Evolutionary conservation across 2,797 vertebrate genomes (phyloP).

Genomic region (Sebastes trivittatus): DNA sequence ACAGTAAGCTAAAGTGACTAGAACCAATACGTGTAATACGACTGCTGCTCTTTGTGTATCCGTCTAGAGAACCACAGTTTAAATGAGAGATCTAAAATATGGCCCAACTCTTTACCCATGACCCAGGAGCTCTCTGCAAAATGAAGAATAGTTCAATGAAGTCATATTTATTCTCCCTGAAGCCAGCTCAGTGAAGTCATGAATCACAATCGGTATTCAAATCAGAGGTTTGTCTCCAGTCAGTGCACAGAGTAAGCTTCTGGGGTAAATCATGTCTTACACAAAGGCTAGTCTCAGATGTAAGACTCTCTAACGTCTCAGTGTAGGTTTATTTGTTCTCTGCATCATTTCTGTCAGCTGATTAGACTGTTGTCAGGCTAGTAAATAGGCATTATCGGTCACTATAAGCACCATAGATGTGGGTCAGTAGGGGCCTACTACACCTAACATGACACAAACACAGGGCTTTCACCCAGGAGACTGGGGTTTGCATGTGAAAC

Average conservation of each 20-base stretch:
- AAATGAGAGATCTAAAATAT: constrained; percentile 6
- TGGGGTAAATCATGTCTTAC: constrained; percentile 10
- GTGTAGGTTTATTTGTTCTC: neutral
- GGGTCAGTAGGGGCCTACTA: too few relatives aligned
- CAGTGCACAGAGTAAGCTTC: constrained; percentile 2
- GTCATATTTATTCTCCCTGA: constrained; percentile 34
- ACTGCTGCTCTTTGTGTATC: constrained; percentile 6
- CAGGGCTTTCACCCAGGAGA: too few relatives aligned
- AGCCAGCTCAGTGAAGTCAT: neutral
- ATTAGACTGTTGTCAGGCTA: too few relatives aligned
- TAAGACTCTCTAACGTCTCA: neutral
- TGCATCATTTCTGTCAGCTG: neutral
- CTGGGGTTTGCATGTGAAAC: too few relatives aligned
- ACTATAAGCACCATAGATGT: too few relatives aligned
- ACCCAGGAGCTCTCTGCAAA: constrained; percentile 22
- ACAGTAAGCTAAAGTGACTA: neutral
- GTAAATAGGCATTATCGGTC: too few relatives aligned
- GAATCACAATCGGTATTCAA: constrained; percentile 37
- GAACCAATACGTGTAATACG: neutral
- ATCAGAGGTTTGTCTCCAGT: constrained; percentile 18
- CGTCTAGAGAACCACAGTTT: neutral
- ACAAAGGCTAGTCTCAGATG: neutral
- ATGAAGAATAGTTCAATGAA: constrained; percentile 24
- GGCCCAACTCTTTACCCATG: constrained; percentile 7
- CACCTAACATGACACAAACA: too few relatives aligned